Evolutionary conservation across 2,113 vertebrate genomes (phyloP).

Genomic region (Dasyornis broadbenti): DNA sequence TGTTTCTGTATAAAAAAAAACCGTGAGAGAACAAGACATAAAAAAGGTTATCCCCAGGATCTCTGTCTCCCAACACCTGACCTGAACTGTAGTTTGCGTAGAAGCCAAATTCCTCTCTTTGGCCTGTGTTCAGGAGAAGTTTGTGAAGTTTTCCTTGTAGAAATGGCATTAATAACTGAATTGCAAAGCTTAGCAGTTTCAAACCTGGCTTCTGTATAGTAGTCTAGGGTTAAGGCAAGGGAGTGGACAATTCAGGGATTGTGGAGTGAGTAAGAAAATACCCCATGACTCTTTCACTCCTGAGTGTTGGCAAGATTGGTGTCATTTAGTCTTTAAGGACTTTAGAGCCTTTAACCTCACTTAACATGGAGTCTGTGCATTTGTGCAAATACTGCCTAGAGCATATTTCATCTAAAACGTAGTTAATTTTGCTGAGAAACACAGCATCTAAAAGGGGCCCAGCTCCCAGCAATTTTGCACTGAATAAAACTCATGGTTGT

Average conservation of each 20-base stretch:
- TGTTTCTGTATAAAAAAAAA: neutral
- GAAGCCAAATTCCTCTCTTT: neutral
- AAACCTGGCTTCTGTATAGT: neutral
- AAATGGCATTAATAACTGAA: neutral
- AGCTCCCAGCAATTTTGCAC: neutral
- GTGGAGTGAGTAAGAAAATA: neutral
- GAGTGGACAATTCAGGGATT: neutral
- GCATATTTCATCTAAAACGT: neutral
- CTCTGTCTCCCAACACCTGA: neutral
- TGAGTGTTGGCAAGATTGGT: neutral
- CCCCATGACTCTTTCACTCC: neutral
- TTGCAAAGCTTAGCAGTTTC: neutral
- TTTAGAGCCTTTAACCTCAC: neutral
- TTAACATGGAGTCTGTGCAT: neutral
- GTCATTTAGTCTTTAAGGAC: neutral
- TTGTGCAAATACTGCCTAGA: neutral
- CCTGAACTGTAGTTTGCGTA: neutral
- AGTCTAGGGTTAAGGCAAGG: neutral
- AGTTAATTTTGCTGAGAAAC: neutral
- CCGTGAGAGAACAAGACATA: neutral
- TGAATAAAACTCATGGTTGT: neutral
- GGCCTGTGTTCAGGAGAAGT: neutral
- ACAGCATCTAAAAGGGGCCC: neutral
- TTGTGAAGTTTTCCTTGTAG: neutral
- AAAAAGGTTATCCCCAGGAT: neutral